A percentile compares a stretch with the other conserved stretches of the same genome.
These are phyloP conservation scores for Siniperca chuatsi DNA, from an alignment of 2,113 vertebrate species.

Conservation along the genomic window DNA sequence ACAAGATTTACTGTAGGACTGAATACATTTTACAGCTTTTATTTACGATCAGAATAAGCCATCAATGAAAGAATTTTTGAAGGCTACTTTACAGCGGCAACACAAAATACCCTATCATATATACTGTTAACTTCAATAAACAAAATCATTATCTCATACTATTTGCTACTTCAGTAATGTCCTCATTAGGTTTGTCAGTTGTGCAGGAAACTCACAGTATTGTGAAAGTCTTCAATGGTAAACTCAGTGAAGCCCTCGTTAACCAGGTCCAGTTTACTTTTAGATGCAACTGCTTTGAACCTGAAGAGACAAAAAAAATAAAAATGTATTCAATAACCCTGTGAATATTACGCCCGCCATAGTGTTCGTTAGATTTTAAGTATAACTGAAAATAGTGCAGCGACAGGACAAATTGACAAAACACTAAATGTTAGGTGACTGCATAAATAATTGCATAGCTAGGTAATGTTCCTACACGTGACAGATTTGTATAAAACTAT, in stretches of 20 bases:
- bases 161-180: neutral
- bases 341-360: neutral
- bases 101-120: neutral
- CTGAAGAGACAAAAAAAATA: conserved; percentile 68
- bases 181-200: neutral
- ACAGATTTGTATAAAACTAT: neutral
- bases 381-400: neutral
- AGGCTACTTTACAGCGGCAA: neutral
- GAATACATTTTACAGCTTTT: neutral
- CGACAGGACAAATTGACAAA: neutral
- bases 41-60: neutral
- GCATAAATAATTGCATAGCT: neutral
- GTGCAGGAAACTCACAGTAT: conserved; percentile 86
- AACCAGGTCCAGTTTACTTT: conserved; percentile 94
- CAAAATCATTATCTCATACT: neutral
- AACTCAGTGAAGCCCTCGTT: conserved; percentile 95
- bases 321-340: neutral
- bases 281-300: conserved; percentile 93
- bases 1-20: neutral
- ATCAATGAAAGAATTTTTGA: neutral
- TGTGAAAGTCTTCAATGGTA: conserved; percentile 96
- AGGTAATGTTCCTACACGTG: neutral
- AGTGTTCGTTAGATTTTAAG: neutral
- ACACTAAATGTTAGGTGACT: neutral
- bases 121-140: neutral